phyloP scores from a whole-genome alignment of 2,888 invertebrate species.

The Acronicta aceris region DNA sequence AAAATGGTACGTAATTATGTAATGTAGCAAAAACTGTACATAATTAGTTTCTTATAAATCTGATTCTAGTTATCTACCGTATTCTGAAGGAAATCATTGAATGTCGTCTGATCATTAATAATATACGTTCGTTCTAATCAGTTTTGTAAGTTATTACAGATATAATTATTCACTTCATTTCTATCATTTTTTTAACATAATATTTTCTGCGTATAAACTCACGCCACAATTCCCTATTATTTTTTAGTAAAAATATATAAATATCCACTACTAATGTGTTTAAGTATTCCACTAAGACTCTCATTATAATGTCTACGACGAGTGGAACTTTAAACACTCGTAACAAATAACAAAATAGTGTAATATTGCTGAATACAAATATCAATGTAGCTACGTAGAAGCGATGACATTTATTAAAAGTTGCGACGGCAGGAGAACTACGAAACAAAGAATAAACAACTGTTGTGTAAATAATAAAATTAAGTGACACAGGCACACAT shows the following conservation, averaged over 20 bases:
- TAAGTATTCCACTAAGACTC: neutral
- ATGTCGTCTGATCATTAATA: no score
- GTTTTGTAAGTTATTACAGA: no score
- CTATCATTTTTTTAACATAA: neutral
- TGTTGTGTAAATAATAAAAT: neutral
- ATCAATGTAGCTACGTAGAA: neutral
- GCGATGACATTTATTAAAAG: neutral
- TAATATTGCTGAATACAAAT: conserved; percentile 1
- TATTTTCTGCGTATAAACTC: neutral
- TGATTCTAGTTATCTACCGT: no score
- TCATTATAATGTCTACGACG: neutral
- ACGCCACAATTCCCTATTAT: neutral
- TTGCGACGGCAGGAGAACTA: neutral
- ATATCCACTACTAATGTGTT: neutral
- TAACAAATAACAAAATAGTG: neutral
- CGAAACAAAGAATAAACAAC: neutral
- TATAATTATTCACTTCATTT: no score
- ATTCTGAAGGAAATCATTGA: no score
- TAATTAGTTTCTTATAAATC: no score
- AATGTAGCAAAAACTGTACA: no score
- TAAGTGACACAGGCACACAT: neutral
- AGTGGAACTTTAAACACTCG: neutral
- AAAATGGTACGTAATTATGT: no score
- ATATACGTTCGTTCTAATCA: no score
- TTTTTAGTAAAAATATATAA: neutral